Evolutionary conservation across 2,797 vertebrate genomes (phyloP).

Genomic region (Pseudochirops cupreus): DNA sequence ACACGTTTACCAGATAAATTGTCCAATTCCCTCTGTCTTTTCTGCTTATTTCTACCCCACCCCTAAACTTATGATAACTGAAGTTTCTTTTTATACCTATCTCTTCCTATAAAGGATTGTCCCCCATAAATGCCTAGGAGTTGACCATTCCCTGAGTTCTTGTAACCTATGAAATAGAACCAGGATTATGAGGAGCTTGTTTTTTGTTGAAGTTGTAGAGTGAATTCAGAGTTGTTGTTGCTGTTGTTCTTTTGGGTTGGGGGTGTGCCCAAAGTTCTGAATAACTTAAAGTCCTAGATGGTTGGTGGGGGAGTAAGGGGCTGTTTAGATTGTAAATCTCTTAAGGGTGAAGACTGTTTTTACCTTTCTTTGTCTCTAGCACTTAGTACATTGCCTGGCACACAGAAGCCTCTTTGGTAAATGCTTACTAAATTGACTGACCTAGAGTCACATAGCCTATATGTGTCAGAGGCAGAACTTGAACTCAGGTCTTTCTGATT

Average conservation of each 20-base stretch:
- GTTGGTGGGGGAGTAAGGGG: not conserved
- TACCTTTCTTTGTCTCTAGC: not conserved
- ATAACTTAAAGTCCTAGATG: not conserved
- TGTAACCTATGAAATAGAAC: not conserved
- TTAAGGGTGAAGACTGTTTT: not conserved
- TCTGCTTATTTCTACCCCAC: not conserved
- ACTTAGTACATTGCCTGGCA: not conserved
- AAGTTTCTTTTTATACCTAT: not conserved
- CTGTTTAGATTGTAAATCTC: not conserved
- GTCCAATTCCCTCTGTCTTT: not conserved
- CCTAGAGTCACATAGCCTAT: not conserved
- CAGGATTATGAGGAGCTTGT: not conserved
- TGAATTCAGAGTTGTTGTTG: not conserved
- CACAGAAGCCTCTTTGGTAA: not conserved
- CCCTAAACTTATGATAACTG: not conserved
- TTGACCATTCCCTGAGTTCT: not conserved
- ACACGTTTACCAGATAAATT: not conserved
- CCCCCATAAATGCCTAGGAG: not conserved
- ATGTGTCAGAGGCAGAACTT: not conserved
- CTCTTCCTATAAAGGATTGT: slow-evolving; percentile 10
- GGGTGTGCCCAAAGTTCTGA: not conserved
- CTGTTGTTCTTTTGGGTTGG: not conserved
- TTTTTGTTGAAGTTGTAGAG: slow-evolving; percentile 4
- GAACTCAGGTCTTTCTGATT: not conserved
- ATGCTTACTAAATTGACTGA: not conserved